Percentiles rank a stretch among this genome's conserved stretches.
Evolutionary conservation across 2,113 vertebrate genomes (phyloP).

Genomic region (Hyperopisus bebe): DNA sequence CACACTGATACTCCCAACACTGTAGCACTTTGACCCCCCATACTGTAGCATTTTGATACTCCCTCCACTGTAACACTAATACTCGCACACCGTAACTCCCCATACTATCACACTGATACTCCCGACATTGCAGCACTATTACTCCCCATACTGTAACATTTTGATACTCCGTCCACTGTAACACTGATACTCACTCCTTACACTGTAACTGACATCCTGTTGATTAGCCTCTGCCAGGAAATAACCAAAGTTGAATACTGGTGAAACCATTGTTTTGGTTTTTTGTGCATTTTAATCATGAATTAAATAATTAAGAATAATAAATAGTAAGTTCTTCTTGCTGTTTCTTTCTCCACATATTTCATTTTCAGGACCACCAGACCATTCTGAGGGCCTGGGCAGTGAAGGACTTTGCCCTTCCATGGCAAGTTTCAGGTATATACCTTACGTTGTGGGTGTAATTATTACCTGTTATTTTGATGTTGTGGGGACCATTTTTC

Average conservation of each 20-base stretch:
- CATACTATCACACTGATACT: background rate
- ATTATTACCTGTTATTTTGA: too few relatives aligned
- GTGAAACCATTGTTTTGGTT: background rate
- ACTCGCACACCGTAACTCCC: background rate
- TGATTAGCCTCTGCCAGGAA: background rate
- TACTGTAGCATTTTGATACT: background rate
- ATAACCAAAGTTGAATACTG: background rate
- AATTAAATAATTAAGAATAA: background rate
- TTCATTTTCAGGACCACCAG: conserved; percentile 66
- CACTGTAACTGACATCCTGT: background rate
- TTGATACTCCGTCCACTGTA: background rate
- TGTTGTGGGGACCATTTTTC: too few relatives aligned
- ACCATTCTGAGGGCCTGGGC: conserved; percentile 74
- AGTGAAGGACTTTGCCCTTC: conserved; percentile 73
- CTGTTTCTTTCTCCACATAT: background rate
- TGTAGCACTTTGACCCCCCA: background rate
- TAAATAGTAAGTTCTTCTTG: background rate
- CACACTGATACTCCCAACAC: background rate
- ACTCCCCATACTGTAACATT: background rate
- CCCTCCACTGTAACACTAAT: background rate
- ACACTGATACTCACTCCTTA: background rate
- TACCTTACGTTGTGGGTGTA: too few relatives aligned
- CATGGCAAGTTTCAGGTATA: conserved; percentile 64
- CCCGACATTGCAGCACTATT: too few relatives aligned
- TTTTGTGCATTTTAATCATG: background rate